Conservation (phyloP, 2,888 invertebrate genomes). For the Pardosa pseudoannulata region DNA sequence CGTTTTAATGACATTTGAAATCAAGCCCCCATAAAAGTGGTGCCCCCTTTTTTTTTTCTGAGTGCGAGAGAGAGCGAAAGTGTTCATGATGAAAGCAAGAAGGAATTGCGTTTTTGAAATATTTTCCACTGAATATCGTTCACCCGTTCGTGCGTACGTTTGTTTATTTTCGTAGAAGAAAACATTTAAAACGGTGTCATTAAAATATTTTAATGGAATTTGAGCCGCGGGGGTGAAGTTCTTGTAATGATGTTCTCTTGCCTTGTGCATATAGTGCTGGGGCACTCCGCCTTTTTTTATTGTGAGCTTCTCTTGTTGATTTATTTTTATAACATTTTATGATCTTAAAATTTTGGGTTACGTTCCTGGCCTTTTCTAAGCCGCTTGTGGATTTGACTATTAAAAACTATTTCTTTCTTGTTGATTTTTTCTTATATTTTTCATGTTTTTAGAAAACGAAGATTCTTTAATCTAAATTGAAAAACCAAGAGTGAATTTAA, state of each 20-base stretch:
- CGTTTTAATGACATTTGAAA: constrained; percentile 70
- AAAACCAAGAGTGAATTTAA: too few species aligned
- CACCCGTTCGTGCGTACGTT: constrained; percentile 13
- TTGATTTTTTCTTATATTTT: too few species aligned
- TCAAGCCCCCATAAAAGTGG: constrained; percentile 60
- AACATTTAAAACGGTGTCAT: constrained; percentile 66
- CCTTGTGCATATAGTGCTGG: background rate
- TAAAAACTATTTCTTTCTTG: too few species aligned
- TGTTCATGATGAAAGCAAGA: background rate
- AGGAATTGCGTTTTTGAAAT: constrained; percentile 62
- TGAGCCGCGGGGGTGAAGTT: constrained; percentile 35
- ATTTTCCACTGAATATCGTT: constrained; percentile 49
- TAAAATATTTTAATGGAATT: constrained; percentile 71
- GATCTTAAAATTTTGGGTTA: constrained; percentile 6
- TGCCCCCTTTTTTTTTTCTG: constrained; percentile 27
- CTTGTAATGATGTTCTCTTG: constrained; percentile 12
- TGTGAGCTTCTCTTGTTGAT: background rate
- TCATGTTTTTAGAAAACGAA: too few species aligned
- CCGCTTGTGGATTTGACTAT: too few species aligned
- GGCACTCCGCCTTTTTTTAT: background rate
- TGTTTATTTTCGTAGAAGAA: constrained; percentile 54
- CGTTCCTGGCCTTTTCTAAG: background rate
- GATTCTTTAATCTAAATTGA: too few species aligned
- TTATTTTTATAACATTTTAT: constrained; percentile 17
- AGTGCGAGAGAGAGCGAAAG: constrained; percentile 9